Evolutionary conservation across 1,140 invertebrate genomes (phyloP).

Genomic region (Apocrypta bakeri): DNA sequence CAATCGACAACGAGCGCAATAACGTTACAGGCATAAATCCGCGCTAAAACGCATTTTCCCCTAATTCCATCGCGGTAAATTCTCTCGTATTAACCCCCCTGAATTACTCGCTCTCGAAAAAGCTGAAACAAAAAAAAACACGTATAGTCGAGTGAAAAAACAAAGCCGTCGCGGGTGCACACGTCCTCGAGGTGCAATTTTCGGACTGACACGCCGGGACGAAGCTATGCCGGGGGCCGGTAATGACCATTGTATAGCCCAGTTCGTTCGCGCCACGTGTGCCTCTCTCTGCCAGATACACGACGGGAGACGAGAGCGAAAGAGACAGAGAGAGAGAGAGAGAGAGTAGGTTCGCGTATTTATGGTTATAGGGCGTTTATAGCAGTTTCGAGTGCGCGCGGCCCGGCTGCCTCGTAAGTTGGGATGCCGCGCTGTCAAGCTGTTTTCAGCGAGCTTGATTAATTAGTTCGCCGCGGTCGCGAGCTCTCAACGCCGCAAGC

Average conservation of each 20-base stretch:
- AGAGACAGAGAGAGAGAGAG: conserved; percentile 23
- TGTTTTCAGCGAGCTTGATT: conserved; percentile 61
- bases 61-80: not conserved
- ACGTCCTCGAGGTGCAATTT: conserved; percentile 26
- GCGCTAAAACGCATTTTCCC: not conserved
- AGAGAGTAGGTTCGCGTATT: conserved; percentile 41
- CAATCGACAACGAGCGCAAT: not conserved
- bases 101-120: conserved; percentile 2
- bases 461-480: conserved; percentile 54
- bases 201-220: conserved; percentile 32
- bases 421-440: conserved; percentile 58
- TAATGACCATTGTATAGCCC: conserved; percentile 41
- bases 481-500: conserved; percentile 23
- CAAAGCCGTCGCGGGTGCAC: conserved; percentile 10
- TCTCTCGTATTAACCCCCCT: conserved; percentile 1
- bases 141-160: conserved; percentile 17
- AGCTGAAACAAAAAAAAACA: conserved; percentile 15
- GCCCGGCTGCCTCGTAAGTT: conserved; percentile 54
- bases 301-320: too few relatives aligned
- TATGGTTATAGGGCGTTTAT: conserved; percentile 57
- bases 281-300: not conserved
- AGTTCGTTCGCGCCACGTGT: conserved; percentile 8
- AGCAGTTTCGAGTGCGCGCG: conserved; percentile 50
- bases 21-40: not conserved
- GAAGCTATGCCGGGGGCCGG: conserved; percentile 6